phyloP scores from a whole-genome alignment of 1,140 invertebrate species.

The Lysiphlebus fabarum region DNA sequence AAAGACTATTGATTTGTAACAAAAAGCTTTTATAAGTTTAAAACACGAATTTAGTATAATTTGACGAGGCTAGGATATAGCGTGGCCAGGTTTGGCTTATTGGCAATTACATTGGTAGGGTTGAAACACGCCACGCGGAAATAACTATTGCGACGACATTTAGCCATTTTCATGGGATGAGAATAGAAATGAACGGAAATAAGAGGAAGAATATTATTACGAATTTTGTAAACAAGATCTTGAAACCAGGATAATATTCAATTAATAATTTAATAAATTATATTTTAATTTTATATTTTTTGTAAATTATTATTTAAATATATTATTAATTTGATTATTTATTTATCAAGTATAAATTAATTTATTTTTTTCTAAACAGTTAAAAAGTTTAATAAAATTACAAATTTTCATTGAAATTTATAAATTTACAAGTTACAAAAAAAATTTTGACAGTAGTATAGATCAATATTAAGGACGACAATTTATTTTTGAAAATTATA shows the following conservation, averaged over 20 bases:
- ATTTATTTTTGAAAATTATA: neutral
- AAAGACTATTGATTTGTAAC: conserved; percentile 8
- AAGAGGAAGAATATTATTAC: conserved; percentile 20
- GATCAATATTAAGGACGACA: neutral
- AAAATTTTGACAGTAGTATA: too few species aligned
- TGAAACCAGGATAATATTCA: neutral
- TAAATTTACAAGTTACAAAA: too few species aligned
- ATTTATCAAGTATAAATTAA: too few species aligned
- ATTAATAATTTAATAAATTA: too few species aligned
- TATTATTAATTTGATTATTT: too few species aligned
- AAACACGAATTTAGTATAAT: conserved; percentile 8
- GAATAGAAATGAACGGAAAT: conserved; percentile 1
- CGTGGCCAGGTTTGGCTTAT: conserved; percentile 25
- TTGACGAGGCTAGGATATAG: conserved; percentile 1
- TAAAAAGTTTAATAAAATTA: too few species aligned
- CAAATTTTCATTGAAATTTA: too few species aligned
- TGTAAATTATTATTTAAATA: too few species aligned
- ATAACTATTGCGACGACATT: conserved; percentile 32
- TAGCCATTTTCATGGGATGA: conserved; percentile 11
- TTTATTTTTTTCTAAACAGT: too few species aligned
- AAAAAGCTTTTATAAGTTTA: conserved; percentile 14
- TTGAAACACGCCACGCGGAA: conserved; percentile 22
- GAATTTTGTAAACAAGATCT: conserved; percentile 24
- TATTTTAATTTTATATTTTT: too few species aligned
- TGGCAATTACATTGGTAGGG: conserved; percentile 27